These are phyloP conservation scores for Artibeus lituratus DNA, from an alignment of 2,797 vertebrate species.

Conservation along the genomic window DNA sequence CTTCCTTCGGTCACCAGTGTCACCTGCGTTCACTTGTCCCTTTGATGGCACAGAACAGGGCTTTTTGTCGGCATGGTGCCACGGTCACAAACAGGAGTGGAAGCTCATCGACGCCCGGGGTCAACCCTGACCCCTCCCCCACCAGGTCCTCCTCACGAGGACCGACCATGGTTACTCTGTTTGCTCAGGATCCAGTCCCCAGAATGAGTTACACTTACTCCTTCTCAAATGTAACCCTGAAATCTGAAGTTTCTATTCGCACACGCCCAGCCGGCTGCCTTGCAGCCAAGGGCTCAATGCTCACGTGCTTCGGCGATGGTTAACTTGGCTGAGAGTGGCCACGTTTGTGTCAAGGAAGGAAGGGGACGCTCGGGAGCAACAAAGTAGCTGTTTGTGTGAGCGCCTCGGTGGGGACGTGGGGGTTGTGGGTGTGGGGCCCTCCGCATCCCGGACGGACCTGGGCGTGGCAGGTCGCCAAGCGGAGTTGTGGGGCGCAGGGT, in stretches of 20 bases:
- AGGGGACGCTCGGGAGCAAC: background rate
- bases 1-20: background rate
- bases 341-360: accelerated
- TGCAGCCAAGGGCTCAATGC: background rate
- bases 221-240: too few relatives aligned
- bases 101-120: accelerated
- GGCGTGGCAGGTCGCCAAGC: too few relatives aligned
- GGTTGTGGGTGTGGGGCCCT: background rate
- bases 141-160: background rate
- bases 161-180: accelerated
- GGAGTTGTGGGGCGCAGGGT: too few relatives aligned
- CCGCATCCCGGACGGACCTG: background rate
- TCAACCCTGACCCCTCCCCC: background rate
- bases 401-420: too few relatives aligned
- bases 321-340: background rate
- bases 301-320: background rate
- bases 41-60: background rate
- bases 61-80: accelerated
- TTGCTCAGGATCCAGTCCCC: background rate
- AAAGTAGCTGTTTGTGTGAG: background rate
- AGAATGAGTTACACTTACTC: too few relatives aligned
- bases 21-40: accelerated
- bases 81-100: accelerated
- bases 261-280: background rate
- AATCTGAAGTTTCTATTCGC: background rate